These are phyloP conservation scores for Aulostomus chinensis DNA, from an alignment of 2,797 vertebrate genomes.

Conservation along the genomic window DNA sequence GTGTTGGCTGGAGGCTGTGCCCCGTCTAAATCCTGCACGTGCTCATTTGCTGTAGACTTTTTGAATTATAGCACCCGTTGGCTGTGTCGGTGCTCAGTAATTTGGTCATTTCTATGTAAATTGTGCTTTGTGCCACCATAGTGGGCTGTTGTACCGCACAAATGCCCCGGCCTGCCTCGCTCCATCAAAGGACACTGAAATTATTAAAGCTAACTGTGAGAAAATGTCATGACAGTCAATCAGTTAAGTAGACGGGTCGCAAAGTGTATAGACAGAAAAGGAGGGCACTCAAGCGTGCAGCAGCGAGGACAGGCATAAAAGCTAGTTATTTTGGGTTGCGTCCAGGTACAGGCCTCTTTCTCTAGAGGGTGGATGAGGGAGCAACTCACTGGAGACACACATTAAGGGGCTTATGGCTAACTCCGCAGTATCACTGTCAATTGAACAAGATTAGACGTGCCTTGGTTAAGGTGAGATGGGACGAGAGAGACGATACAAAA, in stretches of 20 bases:
- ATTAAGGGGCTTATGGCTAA: constrained; percentile 54
- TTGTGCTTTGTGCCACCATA: constrained; percentile 57
- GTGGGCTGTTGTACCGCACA: constrained; percentile 48
- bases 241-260: constrained; percentile 45
- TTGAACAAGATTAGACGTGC: constrained; percentile 54
- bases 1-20: constrained; percentile 54
- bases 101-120: constrained; percentile 81
- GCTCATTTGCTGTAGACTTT: constrained; percentile 47
- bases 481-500: constrained; percentile 10
- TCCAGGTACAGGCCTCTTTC: constrained; percentile 53
- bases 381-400: constrained; percentile 52
- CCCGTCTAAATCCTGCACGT: constrained; percentile 35
- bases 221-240: constrained; percentile 61
- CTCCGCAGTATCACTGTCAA: constrained; percentile 53
- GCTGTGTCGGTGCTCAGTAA: constrained; percentile 57
- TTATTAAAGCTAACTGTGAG: constrained; percentile 59
- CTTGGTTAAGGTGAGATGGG: constrained; percentile 44
- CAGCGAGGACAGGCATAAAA: constrained; percentile 34
- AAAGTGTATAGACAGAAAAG: constrained; percentile 22
- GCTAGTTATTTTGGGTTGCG: constrained; percentile 50
- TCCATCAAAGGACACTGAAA: constrained; percentile 48
- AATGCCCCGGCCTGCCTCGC: constrained; percentile 36
- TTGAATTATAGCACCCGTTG: constrained; percentile 67
- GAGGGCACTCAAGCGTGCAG: constrained; percentile 32
- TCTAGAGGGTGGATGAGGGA: constrained; percentile 20